Base-by-base conservation (phyloP, 30 jellyfish, hydroid and myxozoan genomes). In the Aurelia aurita region DNA sequence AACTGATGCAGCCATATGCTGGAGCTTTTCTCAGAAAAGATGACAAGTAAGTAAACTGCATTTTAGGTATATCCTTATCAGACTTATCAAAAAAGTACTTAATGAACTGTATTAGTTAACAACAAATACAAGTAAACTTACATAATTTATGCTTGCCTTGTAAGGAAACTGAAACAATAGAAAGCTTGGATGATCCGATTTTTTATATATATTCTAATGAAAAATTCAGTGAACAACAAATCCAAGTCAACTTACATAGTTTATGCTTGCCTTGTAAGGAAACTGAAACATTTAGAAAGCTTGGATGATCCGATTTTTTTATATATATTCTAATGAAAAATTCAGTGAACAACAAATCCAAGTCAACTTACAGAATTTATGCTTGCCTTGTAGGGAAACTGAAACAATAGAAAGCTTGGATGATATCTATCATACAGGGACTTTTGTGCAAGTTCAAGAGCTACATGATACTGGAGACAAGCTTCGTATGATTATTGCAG, bases 1-100 rank as follows among this genome's bases (percentile, higher is more conserved):
- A 87, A 55, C 93, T 91, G 53, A 69, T 91, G 77, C 96, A 85
- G 81, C 98, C 98, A 19, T 91, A 91, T 74, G 98, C 98, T 69
- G 98, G 98, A 44, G 98, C 98, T n/a, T 91, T 91, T 55, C 84
- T 91, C 47, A 73, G 98, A 74, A 91, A 81, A 43, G 98, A 91
- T 87, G 98, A 91, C 77, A 91, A 95, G 98, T 91, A 55, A 35
- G 78, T 49, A 18, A 39, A 18, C 1, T 22, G 39, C 23, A 23
- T 53, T 39, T 8, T 39, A 39, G 2, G 16, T 39, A n/a, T 39
- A 4, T 9, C 16, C 9, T 39, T 4, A 9, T 39, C 51, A 39
- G 1, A 31, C 4, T 3, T 31, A n/a, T n/a, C n/a, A n/a, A n/a
- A n/a, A n/a, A n/a, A n/a, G n/a, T n/a, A n/a, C n/a, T n/a, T n/a